phyloP scores from a whole-genome alignment of 2,888 invertebrate genomes.

The Lasioglossum leucozonium region DNA sequence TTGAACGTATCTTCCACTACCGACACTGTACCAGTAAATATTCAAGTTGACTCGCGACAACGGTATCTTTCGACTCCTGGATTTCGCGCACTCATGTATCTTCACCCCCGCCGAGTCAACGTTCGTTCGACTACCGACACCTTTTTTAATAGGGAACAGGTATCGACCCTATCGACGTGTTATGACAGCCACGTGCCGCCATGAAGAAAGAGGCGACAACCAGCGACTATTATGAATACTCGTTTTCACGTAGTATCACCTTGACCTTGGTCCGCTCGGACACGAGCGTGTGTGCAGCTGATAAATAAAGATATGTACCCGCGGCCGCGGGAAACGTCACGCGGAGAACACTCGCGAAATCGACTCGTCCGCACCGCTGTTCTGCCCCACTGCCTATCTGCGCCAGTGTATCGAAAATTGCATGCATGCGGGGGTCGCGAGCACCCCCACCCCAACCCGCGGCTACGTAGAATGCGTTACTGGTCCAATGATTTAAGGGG shows the following conservation, averaged over 20 bases:
- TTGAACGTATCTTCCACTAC: background rate
- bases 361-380: slow-evolving; percentile 3
- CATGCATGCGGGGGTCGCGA: background rate
- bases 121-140: background rate
- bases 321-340: background rate
- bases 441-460: background rate
- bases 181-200: background rate
- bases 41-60: background rate
- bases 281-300: slow-evolving; percentile 1
- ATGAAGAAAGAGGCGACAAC: background rate
- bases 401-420: background rate
- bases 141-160: background rate
- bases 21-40: background rate
- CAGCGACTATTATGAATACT: background rate
- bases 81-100: background rate
- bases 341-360: slow-evolving; percentile 4
- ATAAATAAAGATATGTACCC: slow-evolving; percentile 28
- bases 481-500: background rate
- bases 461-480: background rate
- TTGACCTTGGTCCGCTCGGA: slow-evolving; percentile 6
- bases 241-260: background rate
- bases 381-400: background rate
- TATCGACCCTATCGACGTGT: background rate
- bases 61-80: background rate
- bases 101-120: background rate